phyloP scores from a whole-genome alignment of 2,113 vertebrate species.

The Periophthalmodon schlosseri region DNA sequence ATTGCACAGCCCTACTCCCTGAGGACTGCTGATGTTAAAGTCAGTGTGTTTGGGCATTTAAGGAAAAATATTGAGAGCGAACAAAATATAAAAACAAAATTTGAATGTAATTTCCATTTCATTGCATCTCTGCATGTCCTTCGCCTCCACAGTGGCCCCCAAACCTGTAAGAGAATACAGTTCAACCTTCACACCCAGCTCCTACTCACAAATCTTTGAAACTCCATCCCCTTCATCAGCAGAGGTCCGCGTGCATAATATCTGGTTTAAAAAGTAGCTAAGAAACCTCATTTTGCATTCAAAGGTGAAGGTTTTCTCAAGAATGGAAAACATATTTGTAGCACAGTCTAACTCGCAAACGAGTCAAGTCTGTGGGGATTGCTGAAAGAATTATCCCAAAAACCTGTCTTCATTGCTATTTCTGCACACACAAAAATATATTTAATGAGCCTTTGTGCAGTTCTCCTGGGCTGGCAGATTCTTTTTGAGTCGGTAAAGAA shows the following conservation, averaged over 20 bases:
- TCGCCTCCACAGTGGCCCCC: conserved; percentile 40
- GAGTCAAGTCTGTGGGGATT: conserved; percentile 45
- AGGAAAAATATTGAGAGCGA: background rate
- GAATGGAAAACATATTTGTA: conserved; percentile 23
- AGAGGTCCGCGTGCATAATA: conserved; percentile 28
- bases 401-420: conserved; percentile 39
- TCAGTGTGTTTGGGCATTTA: background rate
- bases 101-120: background rate
- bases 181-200: conserved; percentile 45
- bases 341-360: conserved; percentile 47
- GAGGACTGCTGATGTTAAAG: too few relatives aligned
- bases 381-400: conserved; percentile 29
- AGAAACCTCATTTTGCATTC: conserved; percentile 3
- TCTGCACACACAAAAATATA: conserved; percentile 41
- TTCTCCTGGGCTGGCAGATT: conserved; percentile 30
- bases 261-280: conserved; percentile 35
- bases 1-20: background rate
- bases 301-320: conserved; percentile 23
- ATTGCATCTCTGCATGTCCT: conserved; percentile 24
- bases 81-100: background rate
- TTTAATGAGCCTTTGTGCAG: conserved; percentile 40
- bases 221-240: conserved; percentile 5
- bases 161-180: conserved; percentile 33
- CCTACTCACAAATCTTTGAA: conserved; percentile 36
- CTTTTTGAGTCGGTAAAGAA: conserved; percentile 18